These are phyloP conservation scores for Pteropus rufus DNA, from an alignment of 2,797 vertebrate species.

Conservation along the genomic window DNA sequence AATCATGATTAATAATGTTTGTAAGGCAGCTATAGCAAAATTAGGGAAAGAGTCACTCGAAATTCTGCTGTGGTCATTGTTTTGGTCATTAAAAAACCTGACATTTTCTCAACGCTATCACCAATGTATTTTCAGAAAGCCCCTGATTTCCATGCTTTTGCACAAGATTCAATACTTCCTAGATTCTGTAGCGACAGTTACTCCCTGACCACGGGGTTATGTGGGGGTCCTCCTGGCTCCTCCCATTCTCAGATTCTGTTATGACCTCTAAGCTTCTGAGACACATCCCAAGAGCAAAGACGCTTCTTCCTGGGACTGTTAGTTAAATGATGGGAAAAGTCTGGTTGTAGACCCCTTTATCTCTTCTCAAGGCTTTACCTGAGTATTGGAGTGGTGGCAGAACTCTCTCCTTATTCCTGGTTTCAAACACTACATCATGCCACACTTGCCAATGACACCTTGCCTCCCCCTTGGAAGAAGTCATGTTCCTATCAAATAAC, in stretches of 20 bases:
- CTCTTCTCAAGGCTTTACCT: neutral
- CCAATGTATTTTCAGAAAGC: neutral
- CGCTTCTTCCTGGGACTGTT: neutral
- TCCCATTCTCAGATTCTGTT: neutral
- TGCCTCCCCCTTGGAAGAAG: neutral
- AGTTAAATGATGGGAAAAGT: neutral
- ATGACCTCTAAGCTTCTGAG: neutral
- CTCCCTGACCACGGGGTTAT: neutral
- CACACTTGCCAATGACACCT: neutral
- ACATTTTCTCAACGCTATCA: neutral
- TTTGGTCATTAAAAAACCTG: slow-evolving; percentile 4
- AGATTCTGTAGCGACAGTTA: neutral
- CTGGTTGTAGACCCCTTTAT: neutral
- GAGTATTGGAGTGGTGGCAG: no score
- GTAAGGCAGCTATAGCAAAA: neutral
- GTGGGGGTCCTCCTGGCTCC: neutral
- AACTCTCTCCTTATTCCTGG: neutral
- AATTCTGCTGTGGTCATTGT: neutral
- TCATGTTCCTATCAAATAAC: neutral
- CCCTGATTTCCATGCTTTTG: neutral
- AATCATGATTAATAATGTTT: neutral
- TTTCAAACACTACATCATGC: neutral
- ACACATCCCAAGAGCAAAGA: neutral
- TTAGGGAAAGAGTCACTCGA: neutral
- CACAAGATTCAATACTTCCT: neutral